A percentile compares a stretch with the other conserved stretches of the same genome.
Conservation (phyloP, 1,140 invertebrate species). For the Pinna nobilis region DNA sequence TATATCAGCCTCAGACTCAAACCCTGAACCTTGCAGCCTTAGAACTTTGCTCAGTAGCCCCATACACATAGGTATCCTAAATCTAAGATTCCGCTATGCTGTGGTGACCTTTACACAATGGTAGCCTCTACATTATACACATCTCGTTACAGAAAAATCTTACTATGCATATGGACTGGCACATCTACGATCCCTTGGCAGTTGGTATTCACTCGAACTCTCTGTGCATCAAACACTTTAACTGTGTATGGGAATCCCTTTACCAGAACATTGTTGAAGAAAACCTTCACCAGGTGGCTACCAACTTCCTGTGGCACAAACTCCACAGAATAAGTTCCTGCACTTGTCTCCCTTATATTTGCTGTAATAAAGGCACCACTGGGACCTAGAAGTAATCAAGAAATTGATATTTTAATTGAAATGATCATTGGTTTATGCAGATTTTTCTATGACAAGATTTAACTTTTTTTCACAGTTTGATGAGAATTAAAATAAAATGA, state of each 20-base stretch:
- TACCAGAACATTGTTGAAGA: slow-evolving; percentile 87
- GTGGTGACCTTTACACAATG: neutral
- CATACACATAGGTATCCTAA: too few species aligned
- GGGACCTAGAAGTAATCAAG: slow-evolving; percentile 25
- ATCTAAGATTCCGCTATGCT: neutral
- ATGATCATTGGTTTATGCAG: too few species aligned
- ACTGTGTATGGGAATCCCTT: slow-evolving; percentile 95
- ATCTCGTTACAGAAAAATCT: slow-evolving; percentile 31
- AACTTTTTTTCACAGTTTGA: too few species aligned
- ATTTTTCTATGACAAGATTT: too few species aligned
- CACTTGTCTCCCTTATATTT: slow-evolving; percentile 27
- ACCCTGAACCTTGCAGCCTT: too few species aligned
- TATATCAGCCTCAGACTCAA: too few species aligned
- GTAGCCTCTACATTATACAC: neutral
- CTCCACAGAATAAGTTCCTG: slow-evolving; percentile 30
- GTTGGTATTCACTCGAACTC: slow-evolving; percentile 93
- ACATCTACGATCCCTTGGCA: slow-evolving; percentile 87
- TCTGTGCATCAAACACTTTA: slow-evolving; percentile 95
- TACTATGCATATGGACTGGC: neutral
- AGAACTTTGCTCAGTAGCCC: too few species aligned
- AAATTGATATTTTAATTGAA: too few species aligned
- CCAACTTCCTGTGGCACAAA: slow-evolving; percentile 35
- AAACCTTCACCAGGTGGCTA: slow-evolving; percentile 83
- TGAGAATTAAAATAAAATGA: too few species aligned
- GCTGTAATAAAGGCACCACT: slow-evolving; percentile 28